Evolutionary conservation across 2,797 vertebrate genomes (phyloP).

Genomic region (Momotus momota): DNA sequence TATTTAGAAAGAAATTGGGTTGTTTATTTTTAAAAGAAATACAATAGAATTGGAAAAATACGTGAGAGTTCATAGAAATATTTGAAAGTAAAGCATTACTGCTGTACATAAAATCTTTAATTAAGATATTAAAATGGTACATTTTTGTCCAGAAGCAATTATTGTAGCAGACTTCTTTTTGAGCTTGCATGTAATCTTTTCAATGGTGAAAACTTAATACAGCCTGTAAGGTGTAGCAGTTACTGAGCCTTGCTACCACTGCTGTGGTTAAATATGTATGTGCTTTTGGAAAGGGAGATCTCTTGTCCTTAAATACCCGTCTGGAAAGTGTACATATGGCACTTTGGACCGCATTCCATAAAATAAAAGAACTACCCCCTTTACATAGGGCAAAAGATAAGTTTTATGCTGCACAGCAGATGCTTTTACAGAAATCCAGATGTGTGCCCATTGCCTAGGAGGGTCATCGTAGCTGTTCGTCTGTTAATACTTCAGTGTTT

Average conservation of each 20-base stretch:
- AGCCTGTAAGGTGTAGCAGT: background rate
- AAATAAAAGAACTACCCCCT: background rate
- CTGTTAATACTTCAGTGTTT: background rate
- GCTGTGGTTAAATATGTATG: background rate
- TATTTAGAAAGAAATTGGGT: background rate
- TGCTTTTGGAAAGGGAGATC: background rate
- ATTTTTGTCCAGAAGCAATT: background rate
- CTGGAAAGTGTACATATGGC: background rate
- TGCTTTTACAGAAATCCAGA: background rate
- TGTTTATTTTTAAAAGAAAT: background rate
- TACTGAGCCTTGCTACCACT: background rate
- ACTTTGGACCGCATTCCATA: background rate
- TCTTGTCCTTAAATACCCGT: background rate
- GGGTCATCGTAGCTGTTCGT: rapidly evolving
- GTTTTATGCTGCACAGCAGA: rapidly evolving
- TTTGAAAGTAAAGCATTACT: background rate
- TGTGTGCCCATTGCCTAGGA: background rate
- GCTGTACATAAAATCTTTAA: background rate
- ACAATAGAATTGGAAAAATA: background rate
- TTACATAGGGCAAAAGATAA: background rate
- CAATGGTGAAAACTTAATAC: background rate
- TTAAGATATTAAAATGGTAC: background rate
- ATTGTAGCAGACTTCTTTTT: background rate
- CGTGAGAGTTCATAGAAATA: background rate
- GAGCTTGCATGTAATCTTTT: background rate